Conservation (phyloP, 2,797 vertebrate genomes). For the Esox masquinongy region DNA sequence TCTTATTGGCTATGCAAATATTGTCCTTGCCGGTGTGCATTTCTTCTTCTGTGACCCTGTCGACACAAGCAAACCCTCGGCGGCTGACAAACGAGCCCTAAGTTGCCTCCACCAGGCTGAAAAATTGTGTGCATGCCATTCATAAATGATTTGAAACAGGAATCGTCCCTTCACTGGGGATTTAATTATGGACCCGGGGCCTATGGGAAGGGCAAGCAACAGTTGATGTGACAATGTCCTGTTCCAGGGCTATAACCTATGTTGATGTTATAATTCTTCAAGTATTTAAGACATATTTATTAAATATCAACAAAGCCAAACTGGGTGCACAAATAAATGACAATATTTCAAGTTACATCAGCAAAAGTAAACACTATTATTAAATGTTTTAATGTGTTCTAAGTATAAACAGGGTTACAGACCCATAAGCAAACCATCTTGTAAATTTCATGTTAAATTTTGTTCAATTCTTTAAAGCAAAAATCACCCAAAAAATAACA, state of each 20-base stretch:
- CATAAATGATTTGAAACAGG: slow-evolving; percentile 39
- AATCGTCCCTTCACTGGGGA: slow-evolving; percentile 43
- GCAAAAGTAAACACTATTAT: no score
- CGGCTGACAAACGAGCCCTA: slow-evolving; percentile 38
- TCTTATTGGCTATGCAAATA: slow-evolving; percentile 45
- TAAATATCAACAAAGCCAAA: not conserved
- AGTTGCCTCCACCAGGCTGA: slow-evolving; percentile 27
- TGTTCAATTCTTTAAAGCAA: no score
- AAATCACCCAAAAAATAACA: no score
- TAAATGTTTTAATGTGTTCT: no score
- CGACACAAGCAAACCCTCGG: slow-evolving; percentile 38
- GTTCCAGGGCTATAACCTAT: not conserved
- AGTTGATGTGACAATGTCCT: not conserved
- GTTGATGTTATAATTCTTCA: not conserved
- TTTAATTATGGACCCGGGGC: slow-evolving; percentile 27
- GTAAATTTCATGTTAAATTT: no score
- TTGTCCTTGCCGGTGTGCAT: slow-evolving; percentile 40
- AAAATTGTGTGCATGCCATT: slow-evolving; percentile 41
- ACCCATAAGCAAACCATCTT: no score
- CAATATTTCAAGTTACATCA: no score
- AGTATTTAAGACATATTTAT: not conserved
- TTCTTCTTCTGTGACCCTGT: slow-evolving; percentile 28
- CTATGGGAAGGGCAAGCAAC: not conserved
- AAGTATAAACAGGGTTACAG: no score
- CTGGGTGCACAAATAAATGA: no score